Evolutionary conservation across 1,140 invertebrate species (phyloP), one percentile per base, ranked within the genome.

Genomic region (Zaprionus inermis): DNA sequence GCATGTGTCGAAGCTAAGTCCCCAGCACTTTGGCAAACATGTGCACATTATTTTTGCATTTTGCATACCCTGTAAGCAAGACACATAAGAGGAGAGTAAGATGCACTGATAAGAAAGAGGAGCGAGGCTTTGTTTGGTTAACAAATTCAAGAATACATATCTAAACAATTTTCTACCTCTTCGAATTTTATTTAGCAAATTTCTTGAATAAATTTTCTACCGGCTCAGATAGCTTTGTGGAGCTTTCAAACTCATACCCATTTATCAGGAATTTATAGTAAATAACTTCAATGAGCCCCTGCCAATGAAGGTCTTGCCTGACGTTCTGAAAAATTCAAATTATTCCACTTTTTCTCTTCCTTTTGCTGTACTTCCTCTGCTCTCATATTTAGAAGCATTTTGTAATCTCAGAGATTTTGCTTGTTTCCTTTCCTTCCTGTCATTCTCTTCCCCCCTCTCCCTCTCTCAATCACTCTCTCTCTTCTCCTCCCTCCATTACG

Each of bases 21-120:
- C 63, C 60, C 57, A 60, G 73, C 84, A 75, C 84, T 83, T 78
- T 69, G 52, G 32, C 41, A 72, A 71, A 74, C 69, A 71, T 44
- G 49, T 63, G 52, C 54, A 41, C 66, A 72, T 81, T 81, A 69
- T 79, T 75, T 71, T 57, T 71, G 56, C 71, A 81, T 81, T 58
- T 71, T 22, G 65, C 22, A 67, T 70, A 61, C 57, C 65, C 38
- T 49, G 38, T 38, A 66, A 58, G 11, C 14, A 14, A 14, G 11
- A n/a, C 16, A 44, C 6, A 44, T 1, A 5, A 2, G n/a, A 28
- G 5, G 12, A 18, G 3, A 14, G 24, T 55, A 20, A 28, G 4
- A 18, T 14, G 2, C 16, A 34, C 22, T 46, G 44, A 22, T 20
- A 20, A 3, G 2, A 44, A 44, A 1, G 5, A 6, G 2, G 16